phyloP scores from a whole-genome alignment of 64 coral and sea anemone genomes.

The Orbicella faveolata region DNA sequence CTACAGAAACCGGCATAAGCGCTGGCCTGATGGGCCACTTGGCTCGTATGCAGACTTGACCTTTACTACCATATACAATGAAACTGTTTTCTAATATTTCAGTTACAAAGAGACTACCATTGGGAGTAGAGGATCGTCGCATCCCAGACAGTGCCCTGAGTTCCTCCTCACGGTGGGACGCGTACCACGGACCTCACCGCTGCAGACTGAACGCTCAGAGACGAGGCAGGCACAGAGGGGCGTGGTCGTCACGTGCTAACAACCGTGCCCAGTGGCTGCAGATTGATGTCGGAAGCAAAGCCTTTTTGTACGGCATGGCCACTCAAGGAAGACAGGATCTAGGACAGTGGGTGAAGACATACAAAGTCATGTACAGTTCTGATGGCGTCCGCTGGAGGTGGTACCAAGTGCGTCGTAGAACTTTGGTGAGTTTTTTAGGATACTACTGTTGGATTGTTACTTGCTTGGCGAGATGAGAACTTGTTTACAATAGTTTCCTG shows the following conservation, averaged over 20 bases:
- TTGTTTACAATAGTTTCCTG: too few species aligned
- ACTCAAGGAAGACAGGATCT: slow-evolving; percentile 70
- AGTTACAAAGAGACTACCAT: slow-evolving; percentile 41
- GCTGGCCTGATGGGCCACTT: too few species aligned
- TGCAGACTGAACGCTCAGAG: slow-evolving; percentile 54
- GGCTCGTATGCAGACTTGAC: too few species aligned
- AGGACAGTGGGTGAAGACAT: slow-evolving; percentile 87
- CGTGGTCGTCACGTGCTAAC: slow-evolving; percentile 63
- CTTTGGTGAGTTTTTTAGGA: slow-evolving; percentile 14
- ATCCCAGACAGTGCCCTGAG: slow-evolving; percentile 64
- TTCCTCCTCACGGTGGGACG: slow-evolving; percentile 63
- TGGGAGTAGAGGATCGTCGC: slow-evolving; percentile 75
- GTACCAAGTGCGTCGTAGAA: slow-evolving; percentile 61
- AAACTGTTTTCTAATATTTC: neutral
- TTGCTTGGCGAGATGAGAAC: too few species aligned
- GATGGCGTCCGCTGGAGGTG: slow-evolving; percentile 58
- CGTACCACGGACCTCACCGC: slow-evolving; percentile 62
- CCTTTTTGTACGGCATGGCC: slow-evolving; percentile 43
- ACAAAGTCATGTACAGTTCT: slow-evolving; percentile 70
- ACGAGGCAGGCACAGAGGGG: slow-evolving; percentile 44
- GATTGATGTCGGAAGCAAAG: slow-evolving; percentile 48
- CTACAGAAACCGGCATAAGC: too few species aligned
- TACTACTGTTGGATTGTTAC: too few species aligned
- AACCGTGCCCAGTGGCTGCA: slow-evolving; percentile 79
- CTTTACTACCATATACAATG: neutral